A percentile compares a stretch with the other conserved stretches of the same genome.
These are phyloP conservation scores for Liparis tanakae DNA, from an alignment of 2,797 vertebrate genomes.

Conservation along the genomic window DNA sequence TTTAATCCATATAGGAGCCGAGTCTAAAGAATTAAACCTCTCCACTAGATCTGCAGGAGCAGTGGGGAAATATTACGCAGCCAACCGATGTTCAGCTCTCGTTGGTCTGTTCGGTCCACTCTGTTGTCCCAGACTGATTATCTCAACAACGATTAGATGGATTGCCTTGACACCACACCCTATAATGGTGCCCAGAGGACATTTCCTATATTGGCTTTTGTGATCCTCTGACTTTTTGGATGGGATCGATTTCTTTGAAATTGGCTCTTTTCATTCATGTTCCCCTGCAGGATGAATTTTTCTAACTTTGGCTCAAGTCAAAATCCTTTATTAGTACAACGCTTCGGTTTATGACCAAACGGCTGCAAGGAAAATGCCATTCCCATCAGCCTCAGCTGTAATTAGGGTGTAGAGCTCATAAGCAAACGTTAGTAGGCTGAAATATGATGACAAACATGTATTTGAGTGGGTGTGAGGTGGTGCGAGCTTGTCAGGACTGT, in stretches of 20 bases:
- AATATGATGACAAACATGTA: not conserved
- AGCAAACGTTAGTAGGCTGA: not conserved
- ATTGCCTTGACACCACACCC: slow-evolving; percentile 12
- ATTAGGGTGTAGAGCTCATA: too few species aligned
- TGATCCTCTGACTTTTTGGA: not conserved
- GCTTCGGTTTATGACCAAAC: not conserved
- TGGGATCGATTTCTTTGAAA: not conserved
- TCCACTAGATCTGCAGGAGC: slow-evolving; percentile 14
- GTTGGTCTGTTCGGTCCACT: slow-evolving; percentile 20
- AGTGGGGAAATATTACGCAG: slow-evolving; percentile 10
- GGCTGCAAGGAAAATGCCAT: not conserved
- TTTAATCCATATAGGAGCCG: slow-evolving; percentile 39
- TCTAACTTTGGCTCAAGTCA: not conserved
- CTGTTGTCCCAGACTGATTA: slow-evolving; percentile 6
- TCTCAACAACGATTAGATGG: slow-evolving; percentile 1
- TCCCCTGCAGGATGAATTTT: not conserved
- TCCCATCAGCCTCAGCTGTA: not conserved
- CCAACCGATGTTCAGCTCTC: slow-evolving; percentile 16
- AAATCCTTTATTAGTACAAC: not conserved
- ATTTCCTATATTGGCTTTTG: not conserved
- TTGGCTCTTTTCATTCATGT: not conserved
- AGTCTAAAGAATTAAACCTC: slow-evolving; percentile 19
- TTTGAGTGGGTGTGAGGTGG: slow-evolving; percentile 4
- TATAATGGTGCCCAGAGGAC: not conserved
- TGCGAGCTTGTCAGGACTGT: not conserved